Conservation (phyloP, 2,797 vertebrate species). For the Eidolon dupreanum region DNA sequence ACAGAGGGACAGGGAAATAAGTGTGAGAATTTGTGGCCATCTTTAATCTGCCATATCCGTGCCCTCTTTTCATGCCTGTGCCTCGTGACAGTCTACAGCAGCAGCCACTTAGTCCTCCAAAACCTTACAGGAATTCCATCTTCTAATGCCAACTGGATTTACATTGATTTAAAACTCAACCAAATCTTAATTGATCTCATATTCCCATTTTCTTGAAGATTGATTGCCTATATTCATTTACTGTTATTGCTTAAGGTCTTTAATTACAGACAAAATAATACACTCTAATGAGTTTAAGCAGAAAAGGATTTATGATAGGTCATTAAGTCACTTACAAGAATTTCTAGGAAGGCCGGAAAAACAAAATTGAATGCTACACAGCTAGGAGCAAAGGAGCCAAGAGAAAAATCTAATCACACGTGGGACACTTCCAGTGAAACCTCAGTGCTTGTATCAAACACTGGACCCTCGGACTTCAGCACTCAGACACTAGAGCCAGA, state of each 20-base stretch:
- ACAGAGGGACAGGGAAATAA: not conserved
- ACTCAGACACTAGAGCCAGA: not conserved
- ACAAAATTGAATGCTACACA: not conserved
- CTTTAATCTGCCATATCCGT: not conserved
- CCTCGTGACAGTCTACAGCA: not conserved
- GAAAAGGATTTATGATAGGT: conserved; percentile 49
- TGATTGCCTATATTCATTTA: conserved; percentile 42
- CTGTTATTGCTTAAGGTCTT: conserved; percentile 24
- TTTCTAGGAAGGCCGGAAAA: not conserved
- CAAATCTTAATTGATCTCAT: not conserved
- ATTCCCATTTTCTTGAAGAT: conserved; percentile 50
- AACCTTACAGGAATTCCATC: not conserved
- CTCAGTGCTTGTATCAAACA: not conserved
- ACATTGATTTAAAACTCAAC: conserved; percentile 41
- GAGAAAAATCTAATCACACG: not conserved
- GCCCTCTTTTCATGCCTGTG: not conserved
- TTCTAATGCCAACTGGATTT: conserved; percentile 15
- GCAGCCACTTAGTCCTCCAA: not conserved
- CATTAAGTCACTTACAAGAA: conserved; percentile 47
- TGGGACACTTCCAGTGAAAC: not conserved
- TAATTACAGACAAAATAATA: conserved; percentile 51
- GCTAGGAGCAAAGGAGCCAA: not conserved
- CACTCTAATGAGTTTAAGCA: conserved; percentile 17
- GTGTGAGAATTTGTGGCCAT: not conserved
- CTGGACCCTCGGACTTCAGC: not conserved